Evolutionary conservation across 2,888 invertebrate species (phyloP).

Genomic region (Phengaris arion): DNA sequence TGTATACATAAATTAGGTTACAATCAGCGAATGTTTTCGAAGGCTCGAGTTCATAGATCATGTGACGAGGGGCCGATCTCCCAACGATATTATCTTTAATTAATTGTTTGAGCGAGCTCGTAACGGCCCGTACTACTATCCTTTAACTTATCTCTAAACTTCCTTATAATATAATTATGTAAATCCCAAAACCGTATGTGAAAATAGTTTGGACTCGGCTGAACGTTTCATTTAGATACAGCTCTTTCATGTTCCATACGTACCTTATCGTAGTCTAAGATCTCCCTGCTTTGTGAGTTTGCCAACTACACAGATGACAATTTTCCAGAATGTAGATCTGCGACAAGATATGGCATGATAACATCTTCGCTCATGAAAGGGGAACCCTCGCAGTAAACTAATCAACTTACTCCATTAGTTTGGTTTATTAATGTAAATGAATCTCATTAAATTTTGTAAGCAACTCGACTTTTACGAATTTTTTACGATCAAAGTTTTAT

Average conservation of each 20-base stretch:
- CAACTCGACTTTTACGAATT: not conserved
- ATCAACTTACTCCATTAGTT: slow-evolving; percentile 17
- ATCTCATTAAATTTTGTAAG: not conserved
- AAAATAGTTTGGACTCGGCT: slow-evolving; percentile 60
- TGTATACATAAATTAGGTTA: not conserved
- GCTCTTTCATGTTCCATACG: slow-evolving; percentile 51
- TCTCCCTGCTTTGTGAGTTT: slow-evolving; percentile 43
- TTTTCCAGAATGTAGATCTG: slow-evolving; percentile 39
- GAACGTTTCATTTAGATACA: slow-evolving; percentile 54
- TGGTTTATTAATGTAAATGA: slow-evolving; percentile 18
- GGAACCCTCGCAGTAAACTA: slow-evolving; percentile 6
- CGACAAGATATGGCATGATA: slow-evolving; percentile 34
- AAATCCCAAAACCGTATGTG: slow-evolving; percentile 16
- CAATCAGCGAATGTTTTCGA: slow-evolving; percentile 1
- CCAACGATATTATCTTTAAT: slow-evolving; percentile 18
- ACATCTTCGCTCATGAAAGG: slow-evolving; percentile 13
- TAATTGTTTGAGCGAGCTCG: slow-evolving; percentile 7
- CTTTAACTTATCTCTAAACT: slow-evolving; percentile 18
- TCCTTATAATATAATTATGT: slow-evolving; percentile 17
- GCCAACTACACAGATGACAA: slow-evolving; percentile 43
- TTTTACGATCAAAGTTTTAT: not conserved
- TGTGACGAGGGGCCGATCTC: slow-evolving; percentile 18
- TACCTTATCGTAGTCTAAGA: slow-evolving; percentile 50
- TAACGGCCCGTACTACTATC: slow-evolving; percentile 5
- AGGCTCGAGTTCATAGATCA: slow-evolving; percentile 31